Base-by-base conservation (phyloP, 2,797 vertebrate species). In the Malurus leucopterus region DNA sequence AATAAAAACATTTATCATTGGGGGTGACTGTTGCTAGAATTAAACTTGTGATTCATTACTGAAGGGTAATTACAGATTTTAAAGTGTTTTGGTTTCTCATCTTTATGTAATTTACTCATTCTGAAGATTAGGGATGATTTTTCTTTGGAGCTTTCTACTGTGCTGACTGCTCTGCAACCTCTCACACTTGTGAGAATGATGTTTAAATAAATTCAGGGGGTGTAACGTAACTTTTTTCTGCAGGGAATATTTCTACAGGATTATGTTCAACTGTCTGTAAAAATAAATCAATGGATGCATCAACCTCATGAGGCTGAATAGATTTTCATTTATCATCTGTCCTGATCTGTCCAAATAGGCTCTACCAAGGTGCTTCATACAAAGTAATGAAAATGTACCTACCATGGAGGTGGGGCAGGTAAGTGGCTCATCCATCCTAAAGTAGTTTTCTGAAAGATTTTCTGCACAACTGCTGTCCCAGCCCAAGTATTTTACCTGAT, bases 401-500 rank as follows among this genome's bases (percentile, higher is more conserved):
- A 5, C 67, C 29, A 0, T 59, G 32, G 53, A 34, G 15, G 13
- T 43, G 34, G 17, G 32, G 19, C 24, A 19, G 24, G 18, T 41
- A 40, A 51, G 47, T 19, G 44, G 27, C n/a, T 20, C 3, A 5
- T 47, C 0, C 0, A 38, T 86, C 19, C 47, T 86, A 2, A 15
- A 9, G 20, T 61, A 4, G 4, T 64, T 70, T 47, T 47, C 47
- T 64, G 55, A 8, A 62, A 58, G 19, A 6, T 20, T 51, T 82
- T 51, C 15, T 67, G 18, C 7, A 58, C 32, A 26, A 6, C 13
- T 34, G 4, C 17, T 29, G 3, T n/a, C 17, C 19, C 8, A 46
- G n/a, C 12, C 26, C 0, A 0, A 41, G 19, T 54, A 5, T 11
- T 47, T 59, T 10, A 26, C 11, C 17, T 38, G 9, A 4, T 38